A percentile compares a stretch with the other conserved stretches of the same genome.
These are phyloP conservation scores for Dolichotis patagonum DNA, from an alignment of 2,113 vertebrate genomes.

Conservation along the genomic window DNA sequence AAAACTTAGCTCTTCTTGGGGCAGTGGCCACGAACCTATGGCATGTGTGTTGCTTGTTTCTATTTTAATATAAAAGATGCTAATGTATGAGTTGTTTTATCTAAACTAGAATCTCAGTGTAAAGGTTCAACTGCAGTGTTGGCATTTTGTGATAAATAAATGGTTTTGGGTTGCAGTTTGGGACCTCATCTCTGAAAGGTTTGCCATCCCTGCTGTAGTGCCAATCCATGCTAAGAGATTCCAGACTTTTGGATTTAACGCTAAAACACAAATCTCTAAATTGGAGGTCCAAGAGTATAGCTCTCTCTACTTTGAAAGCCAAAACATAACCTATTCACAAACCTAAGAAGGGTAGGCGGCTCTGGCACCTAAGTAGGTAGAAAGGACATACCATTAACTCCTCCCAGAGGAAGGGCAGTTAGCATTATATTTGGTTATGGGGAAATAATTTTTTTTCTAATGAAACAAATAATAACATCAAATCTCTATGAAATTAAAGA, in stretches of 20 bases:
- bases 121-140: not conserved
- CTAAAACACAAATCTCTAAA: not conserved
- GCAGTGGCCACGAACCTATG: not conserved
- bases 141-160: not conserved
- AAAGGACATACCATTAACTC: not conserved
- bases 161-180: not conserved
- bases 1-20: not conserved
- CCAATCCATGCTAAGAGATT: not conserved
- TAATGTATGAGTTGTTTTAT: not conserved
- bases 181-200: not conserved
- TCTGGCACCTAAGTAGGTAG: not conserved
- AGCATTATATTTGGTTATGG: not conserved
- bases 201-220: not conserved
- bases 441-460: not conserved
- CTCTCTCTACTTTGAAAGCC: not conserved
- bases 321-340: not conserved
- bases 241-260: not conserved
- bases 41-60: not conserved
- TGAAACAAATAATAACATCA: not conserved
- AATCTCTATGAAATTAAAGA: conserved; percentile 6
- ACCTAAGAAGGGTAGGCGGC: not conserved
- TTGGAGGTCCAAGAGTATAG: not conserved
- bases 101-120: not conserved
- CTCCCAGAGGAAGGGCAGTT: not conserved
- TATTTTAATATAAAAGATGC: not conserved